Conservation (phyloP, 2,113 vertebrate genomes). For the Saccopteryx bilineata region DNA sequence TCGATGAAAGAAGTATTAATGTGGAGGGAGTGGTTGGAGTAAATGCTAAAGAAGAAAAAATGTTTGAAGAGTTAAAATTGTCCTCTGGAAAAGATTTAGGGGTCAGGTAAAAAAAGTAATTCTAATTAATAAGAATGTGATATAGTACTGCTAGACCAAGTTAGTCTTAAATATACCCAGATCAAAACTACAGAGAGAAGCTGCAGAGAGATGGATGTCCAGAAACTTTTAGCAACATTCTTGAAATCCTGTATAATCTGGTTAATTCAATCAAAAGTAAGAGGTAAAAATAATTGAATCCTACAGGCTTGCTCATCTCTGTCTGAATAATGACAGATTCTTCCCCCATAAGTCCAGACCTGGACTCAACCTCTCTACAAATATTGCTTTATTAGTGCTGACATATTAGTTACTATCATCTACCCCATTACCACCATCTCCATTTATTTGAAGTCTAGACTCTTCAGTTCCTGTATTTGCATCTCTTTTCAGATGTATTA, state of each 20-base stretch:
- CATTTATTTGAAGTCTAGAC: background rate
- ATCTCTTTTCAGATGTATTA: background rate
- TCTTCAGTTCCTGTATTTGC: background rate
- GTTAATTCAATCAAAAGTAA: background rate
- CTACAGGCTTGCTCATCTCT: background rate
- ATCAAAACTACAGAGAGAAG: background rate
- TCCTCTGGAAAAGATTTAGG: background rate
- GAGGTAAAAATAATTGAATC: background rate
- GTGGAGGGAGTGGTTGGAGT: background rate
- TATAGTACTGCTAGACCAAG: background rate
- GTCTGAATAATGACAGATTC: background rate
- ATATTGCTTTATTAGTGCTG: background rate
- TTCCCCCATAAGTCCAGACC: background rate
- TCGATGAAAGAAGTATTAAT: background rate
- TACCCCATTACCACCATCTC: background rate
- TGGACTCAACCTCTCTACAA: background rate
- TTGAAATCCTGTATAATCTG: background rate
- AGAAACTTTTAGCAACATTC: background rate
- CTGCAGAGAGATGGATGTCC: background rate
- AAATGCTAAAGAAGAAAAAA: background rate
- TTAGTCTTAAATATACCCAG: background rate
- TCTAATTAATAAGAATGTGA: constrained; percentile 23
- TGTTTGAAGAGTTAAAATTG: background rate
- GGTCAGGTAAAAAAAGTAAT: background rate
- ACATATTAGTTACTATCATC: background rate